phyloP scores from a whole-genome alignment of 2,113 vertebrate genomes.

The Hemibagrus wyckioides region DNA sequence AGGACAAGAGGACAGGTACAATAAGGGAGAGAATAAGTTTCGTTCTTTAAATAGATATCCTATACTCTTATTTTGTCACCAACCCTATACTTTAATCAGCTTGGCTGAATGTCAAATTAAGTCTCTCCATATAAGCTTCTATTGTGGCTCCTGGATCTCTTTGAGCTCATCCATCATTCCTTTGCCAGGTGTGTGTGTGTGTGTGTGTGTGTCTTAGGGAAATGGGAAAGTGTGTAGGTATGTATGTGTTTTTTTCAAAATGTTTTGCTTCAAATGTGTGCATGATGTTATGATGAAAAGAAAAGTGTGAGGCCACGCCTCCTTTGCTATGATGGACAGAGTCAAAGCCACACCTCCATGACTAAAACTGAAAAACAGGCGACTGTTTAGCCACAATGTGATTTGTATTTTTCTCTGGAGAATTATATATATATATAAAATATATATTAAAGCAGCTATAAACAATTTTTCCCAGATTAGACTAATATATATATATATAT shows the following conservation, averaged over 20 bases:
- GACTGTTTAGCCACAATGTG: neutral
- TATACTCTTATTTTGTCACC: conserved; percentile 47
- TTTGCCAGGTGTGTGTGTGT: neutral
- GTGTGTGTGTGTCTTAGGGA: neutral
- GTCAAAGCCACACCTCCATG: neutral
- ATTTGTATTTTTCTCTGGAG: neutral
- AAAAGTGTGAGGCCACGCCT: neutral
- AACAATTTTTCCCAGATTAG: too few species aligned
- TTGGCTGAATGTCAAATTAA: conserved; percentile 41
- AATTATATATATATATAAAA: too few species aligned
- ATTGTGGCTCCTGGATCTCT: conserved; percentile 18
- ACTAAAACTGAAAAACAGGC: neutral
- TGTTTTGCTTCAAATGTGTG: neutral
- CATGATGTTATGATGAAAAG: neutral
- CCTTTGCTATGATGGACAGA: neutral
- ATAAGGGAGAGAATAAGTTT: conserved; percentile 41
- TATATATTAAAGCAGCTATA: too few species aligned
- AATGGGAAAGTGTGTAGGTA: neutral
- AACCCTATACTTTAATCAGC: conserved; percentile 45
- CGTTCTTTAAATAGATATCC: conserved; percentile 43
- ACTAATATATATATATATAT: too few species aligned
- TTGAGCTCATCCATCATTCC: neutral
- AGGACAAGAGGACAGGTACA: conserved; percentile 49
- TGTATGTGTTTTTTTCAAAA: neutral
- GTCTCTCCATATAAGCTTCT: conserved; percentile 11